Base-by-base conservation (phyloP, 2,888 invertebrate species). In the Carterocephalus palaemon region DNA sequence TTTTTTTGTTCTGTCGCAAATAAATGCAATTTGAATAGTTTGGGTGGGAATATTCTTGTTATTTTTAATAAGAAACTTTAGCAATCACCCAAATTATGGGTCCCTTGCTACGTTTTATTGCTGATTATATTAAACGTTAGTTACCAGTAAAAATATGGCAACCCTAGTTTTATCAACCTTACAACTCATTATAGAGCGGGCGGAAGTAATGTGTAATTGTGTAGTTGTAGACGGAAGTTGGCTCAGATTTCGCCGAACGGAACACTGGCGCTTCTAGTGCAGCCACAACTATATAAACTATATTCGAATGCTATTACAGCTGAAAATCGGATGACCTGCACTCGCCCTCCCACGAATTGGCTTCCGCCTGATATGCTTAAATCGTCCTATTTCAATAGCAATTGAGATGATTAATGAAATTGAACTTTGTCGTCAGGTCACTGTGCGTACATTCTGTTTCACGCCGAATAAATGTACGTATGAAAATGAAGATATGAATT, bases 161-260 rank as follows among this genome's bases (percentile, higher is more conserved):
- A 10, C 12, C 19, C 8, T 6, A 38, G 28, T 12, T 19, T 38
- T 17, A 40, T 28, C 26, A 38, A 38, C 15, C 31, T 32, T 17
- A 38, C 9, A 8, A 2, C n/a, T 26, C 19, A 32, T 12, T 32
- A 28, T 26, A 19, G 33, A 26, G 33, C 33, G 32, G 26, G 20
- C 34, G 42, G 42, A 42, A 42, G 42, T 42, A 22, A 28, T 10
- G 24, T 26, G 26, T 8, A 33, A 20, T 23, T 42, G 20, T 7
- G 26, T 8, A 33, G 26, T 23, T 42, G 20, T 7, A 28, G 19
- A n/a, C 42, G 42, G 42, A 42, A 28, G 42, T 42, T 33, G 34
- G 28, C 42, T 34, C 34, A 16, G 34, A 34, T 34, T 28, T 23
- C 15, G 34, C 8, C 10, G n/a, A n/a, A n/a, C n/a, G 7, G 15